These are phyloP conservation scores for Centropyge bicolor DNA, from an alignment of 2,797 vertebrate species.

Conservation along the genomic window DNA sequence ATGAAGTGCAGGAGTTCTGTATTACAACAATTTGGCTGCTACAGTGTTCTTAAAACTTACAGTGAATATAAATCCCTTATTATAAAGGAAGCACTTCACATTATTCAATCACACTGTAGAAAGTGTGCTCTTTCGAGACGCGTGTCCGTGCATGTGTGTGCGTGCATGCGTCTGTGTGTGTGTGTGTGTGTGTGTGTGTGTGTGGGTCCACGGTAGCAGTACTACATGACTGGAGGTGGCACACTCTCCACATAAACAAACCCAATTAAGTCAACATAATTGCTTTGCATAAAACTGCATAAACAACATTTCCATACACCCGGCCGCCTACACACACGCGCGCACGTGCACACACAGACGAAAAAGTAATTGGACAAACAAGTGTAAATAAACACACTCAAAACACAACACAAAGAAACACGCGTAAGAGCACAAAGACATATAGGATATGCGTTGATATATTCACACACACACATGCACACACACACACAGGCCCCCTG, in stretches of 20 bases:
- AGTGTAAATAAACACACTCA: slow-evolving; percentile 71
- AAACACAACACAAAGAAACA: slow-evolving; percentile 56
- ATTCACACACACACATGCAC: slow-evolving; percentile 23
- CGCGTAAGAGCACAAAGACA: slow-evolving; percentile 55
- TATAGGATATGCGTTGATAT: slow-evolving; percentile 40
- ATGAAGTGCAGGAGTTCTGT: slow-evolving; percentile 28
- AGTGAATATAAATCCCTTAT: slow-evolving; percentile 56
- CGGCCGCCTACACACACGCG: slow-evolving; percentile 62
- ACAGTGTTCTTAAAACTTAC: slow-evolving; percentile 51
- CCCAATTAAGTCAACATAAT: slow-evolving; percentile 85
- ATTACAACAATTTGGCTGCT: slow-evolving; percentile 36
- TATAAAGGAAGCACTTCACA: slow-evolving; percentile 62
- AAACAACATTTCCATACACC: slow-evolving; percentile 83
- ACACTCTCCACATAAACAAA: slow-evolving; percentile 84
- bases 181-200: background rate
- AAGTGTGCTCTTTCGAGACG: slow-evolving; percentile 45
- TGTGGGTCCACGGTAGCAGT: slow-evolving; percentile 52
- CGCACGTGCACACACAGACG: slow-evolving; percentile 20
- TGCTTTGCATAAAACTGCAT: slow-evolving; percentile 84
- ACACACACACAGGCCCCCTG: slow-evolving; percentile 38
- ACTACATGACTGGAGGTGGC: slow-evolving; percentile 82
- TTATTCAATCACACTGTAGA: slow-evolving; percentile 68
- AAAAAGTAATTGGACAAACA: slow-evolving; percentile 73
- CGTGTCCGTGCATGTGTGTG: slow-evolving; percentile 20
- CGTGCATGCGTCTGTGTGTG: slow-evolving; percentile 42